Conservation (phyloP, 2,797 vertebrate genomes). For the Oreortyx pictus region DNA sequence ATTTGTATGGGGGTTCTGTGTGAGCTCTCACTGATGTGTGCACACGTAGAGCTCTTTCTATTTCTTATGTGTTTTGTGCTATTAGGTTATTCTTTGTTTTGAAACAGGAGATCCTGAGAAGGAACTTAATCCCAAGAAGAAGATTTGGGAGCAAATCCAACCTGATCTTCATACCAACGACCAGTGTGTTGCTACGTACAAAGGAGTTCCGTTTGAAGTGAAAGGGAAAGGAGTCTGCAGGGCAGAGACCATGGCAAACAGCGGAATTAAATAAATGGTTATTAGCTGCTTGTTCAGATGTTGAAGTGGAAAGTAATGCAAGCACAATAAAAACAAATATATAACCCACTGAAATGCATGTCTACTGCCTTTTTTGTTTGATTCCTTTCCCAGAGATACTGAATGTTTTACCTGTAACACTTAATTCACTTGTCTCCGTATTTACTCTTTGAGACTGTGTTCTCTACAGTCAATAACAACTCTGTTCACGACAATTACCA, state of each 20-base stretch:
- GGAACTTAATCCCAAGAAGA: constrained; percentile 98
- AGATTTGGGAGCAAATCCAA: constrained; percentile 98
- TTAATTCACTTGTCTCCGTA: not conserved
- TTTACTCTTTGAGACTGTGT: not conserved
- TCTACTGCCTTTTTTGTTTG: constrained; percentile 61
- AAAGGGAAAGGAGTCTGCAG: constrained; percentile 92
- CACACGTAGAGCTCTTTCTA: not conserved
- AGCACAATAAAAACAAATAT: constrained; percentile 82
- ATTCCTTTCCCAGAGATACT: not conserved
- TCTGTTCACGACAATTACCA: not conserved
- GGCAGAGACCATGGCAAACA: constrained; percentile 93
- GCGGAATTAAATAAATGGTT: constrained; percentile 87
- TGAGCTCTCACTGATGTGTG: not conserved
- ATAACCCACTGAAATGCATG: constrained; percentile 35
- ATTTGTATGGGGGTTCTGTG: rapidly evolving
- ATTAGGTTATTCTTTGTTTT: constrained; percentile 42
- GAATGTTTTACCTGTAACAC: not conserved
- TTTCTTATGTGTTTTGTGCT: not conserved
- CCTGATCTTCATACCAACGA: constrained; percentile 90
- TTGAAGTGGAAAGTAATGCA: constrained; percentile 72
- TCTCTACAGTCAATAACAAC: not conserved
- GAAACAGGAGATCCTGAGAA: constrained; percentile 94
- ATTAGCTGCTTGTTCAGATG: not conserved
- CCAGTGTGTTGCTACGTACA: constrained; percentile 92
- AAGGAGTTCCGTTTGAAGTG: constrained; percentile 92